phyloP scores from a whole-genome alignment of 2,888 invertebrate genomes.

The Eupithecia vulgata region DNA sequence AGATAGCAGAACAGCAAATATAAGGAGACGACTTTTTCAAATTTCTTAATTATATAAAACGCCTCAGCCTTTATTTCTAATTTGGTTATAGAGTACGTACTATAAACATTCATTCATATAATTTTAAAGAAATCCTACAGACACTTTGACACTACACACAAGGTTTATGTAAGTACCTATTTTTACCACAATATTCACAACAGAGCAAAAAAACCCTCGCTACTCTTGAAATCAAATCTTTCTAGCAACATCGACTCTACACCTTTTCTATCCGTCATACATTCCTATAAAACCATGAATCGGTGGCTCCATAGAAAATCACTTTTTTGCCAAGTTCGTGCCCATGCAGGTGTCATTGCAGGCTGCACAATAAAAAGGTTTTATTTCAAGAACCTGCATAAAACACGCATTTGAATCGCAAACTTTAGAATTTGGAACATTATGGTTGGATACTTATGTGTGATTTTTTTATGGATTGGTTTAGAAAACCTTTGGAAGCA shows the following conservation, averaged over 20 bases:
- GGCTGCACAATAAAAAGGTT: conserved; percentile 53
- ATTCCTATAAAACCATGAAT: conserved; percentile 65
- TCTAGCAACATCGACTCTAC: conserved; percentile 44
- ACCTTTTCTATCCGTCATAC: conserved; percentile 47
- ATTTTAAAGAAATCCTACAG: too few species aligned
- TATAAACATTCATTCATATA: too few species aligned
- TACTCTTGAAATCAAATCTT: neutral
- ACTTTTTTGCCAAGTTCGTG: conserved; percentile 73
- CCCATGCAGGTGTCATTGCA: conserved; percentile 71
- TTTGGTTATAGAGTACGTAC: too few species aligned
- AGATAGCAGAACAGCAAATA: conserved; percentile 47
- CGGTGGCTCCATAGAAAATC: conserved; percentile 59
- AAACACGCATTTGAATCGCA: conserved; percentile 51
- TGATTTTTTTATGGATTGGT: conserved; percentile 32
- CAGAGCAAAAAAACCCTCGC: neutral
- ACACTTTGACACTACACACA: neutral
- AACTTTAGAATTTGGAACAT: conserved; percentile 43
- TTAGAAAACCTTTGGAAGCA: conserved; percentile 8
- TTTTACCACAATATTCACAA: neutral
- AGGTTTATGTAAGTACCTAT: neutral
- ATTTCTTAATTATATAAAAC: neutral
- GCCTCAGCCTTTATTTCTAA: neutral
- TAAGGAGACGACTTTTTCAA: conserved; percentile 45
- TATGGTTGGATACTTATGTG: conserved; percentile 49
- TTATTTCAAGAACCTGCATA: conserved; percentile 55